A percentile compares a stretch with the other conserved stretches of the same genome.
Conservation (phyloP, 2,113 vertebrate species). For the Seriola dumerili region DNA sequence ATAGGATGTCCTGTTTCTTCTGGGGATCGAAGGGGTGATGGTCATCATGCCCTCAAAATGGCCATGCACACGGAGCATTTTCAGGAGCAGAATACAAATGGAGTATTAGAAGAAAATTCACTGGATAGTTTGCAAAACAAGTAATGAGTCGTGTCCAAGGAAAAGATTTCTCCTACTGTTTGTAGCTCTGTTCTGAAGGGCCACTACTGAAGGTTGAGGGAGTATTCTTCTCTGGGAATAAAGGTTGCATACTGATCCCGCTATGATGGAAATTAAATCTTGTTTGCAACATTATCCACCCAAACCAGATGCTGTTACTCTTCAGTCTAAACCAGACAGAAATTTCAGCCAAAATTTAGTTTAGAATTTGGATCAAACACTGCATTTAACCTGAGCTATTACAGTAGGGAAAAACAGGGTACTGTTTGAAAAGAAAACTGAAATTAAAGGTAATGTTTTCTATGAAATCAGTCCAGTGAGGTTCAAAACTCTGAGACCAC, state of each 20-base stretch:
- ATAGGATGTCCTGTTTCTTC: too few relatives aligned
- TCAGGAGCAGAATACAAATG: too few relatives aligned
- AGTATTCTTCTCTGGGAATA: slow-evolving; percentile 46
- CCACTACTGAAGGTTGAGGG: too few relatives aligned
- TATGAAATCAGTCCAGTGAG: neutral
- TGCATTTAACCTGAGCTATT: neutral
- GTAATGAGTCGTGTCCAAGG: too few relatives aligned
- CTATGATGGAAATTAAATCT: slow-evolving; percentile 77
- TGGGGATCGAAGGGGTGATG: too few relatives aligned
- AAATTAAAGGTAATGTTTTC: neutral
- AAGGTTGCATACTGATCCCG: slow-evolving; percentile 49
- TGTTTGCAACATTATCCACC: slow-evolving; percentile 65
- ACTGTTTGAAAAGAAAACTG: neutral
- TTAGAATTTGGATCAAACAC: neutral
- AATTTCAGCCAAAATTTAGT: neutral
- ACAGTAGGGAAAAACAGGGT: neutral
- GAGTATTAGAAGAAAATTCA: too few relatives aligned
- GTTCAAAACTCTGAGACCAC: too few relatives aligned
- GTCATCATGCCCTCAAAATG: too few relatives aligned
- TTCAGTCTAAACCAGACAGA: neutral
- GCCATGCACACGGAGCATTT: too few relatives aligned
- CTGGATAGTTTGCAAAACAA: too few relatives aligned
- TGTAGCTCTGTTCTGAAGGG: too few relatives aligned
- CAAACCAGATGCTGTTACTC: slow-evolving; percentile 51
- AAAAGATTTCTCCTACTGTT: too few relatives aligned